phyloP scores from a whole-genome alignment of 2,113 vertebrate species.

The Bolborhynchus lineola region DNA sequence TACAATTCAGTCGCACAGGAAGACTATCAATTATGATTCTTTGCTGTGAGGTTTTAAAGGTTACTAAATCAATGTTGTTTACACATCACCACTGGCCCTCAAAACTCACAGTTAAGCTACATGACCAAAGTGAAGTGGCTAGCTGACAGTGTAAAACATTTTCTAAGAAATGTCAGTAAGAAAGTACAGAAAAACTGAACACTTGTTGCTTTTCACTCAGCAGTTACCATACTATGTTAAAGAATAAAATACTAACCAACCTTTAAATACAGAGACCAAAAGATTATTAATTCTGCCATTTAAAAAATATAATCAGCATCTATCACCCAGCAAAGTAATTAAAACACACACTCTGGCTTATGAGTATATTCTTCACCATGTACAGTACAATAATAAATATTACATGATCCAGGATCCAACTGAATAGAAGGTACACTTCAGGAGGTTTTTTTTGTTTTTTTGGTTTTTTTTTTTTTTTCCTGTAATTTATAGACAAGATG shows the following conservation, averaged over 20 bases:
- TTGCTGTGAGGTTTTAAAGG: background rate
- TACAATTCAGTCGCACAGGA: background rate
- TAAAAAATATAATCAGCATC: background rate
- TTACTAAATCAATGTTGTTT: background rate
- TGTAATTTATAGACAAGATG: background rate
- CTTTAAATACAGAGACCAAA: background rate
- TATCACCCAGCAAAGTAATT: background rate
- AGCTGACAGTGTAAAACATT: background rate
- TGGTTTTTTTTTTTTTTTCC: background rate
- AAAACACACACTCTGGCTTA: background rate
- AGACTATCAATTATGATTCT: background rate
- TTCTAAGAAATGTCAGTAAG: background rate
- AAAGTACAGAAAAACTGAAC: background rate
- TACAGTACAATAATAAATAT: background rate
- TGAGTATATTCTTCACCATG: background rate
- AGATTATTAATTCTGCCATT: background rate
- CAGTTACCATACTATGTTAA: background rate
- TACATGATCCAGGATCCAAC: background rate
- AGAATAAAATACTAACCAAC: background rate
- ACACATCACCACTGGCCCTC: background rate
- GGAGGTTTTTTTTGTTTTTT: no score
- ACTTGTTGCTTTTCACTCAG: constrained; percentile 39
- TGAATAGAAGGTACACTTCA: background rate
- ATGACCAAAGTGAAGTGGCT: background rate
- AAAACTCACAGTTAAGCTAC: background rate